Conservation (phyloP, 1,140 invertebrate genomes). For the Frieseomelitta varia region DNA sequence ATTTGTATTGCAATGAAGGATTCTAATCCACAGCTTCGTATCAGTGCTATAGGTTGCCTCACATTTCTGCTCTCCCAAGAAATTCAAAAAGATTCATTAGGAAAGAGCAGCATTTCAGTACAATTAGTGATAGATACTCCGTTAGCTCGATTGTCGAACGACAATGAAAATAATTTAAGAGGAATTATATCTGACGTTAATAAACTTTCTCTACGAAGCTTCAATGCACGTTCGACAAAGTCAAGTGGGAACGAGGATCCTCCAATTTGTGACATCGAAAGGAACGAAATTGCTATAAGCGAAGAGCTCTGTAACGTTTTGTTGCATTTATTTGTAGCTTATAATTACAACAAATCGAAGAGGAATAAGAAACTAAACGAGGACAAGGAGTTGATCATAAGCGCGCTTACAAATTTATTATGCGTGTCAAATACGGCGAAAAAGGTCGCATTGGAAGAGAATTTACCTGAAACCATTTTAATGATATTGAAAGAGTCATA, state of each 20-base stretch:
- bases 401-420: conserved; percentile 80
- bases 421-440: conserved; percentile 80
- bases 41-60: conserved; percentile 72
- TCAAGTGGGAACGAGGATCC: conserved; percentile 33
- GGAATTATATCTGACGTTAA: conserved; percentile 66
- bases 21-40: conserved; percentile 65
- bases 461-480: conserved; percentile 75
- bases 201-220: conserved; percentile 63
- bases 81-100: conserved; percentile 70
- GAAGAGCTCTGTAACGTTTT: conserved; percentile 80
- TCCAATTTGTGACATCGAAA: background rate
- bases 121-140: conserved; percentile 64
- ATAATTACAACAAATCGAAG: conserved; percentile 74
- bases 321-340: conserved; percentile 79
- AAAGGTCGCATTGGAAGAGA: conserved; percentile 74
- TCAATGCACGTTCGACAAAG: conserved; percentile 46
- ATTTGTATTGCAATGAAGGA: conserved; percentile 77
- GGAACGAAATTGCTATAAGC: conserved; percentile 67
- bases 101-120: conserved; percentile 55
- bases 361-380: conserved; percentile 68
- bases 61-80: conserved; percentile 74
- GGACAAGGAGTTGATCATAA: conserved; percentile 77
- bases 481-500: conserved; percentile 80
- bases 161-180: conserved; percentile 43
- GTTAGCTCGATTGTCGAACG: background rate